Evolutionary conservation across 2,888 invertebrate genomes (phyloP).

Genomic region (Eurois occulta): DNA sequence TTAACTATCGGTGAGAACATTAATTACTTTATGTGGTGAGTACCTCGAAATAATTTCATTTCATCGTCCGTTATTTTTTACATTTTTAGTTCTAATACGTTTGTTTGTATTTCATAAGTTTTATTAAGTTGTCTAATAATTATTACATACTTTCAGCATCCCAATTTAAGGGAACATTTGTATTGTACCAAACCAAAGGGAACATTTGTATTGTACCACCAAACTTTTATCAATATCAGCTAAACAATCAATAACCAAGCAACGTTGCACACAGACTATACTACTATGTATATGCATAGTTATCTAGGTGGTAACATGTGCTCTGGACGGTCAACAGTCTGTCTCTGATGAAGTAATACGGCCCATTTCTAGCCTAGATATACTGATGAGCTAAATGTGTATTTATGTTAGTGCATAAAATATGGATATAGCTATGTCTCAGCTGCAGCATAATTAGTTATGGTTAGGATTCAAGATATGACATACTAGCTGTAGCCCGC

Average conservation of each 20-base stretch:
- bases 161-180: background rate
- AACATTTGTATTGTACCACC: background rate
- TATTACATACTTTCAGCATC: background rate
- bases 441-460: background rate
- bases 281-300: background rate
- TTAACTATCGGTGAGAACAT: too few relatives aligned
- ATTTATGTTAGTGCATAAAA: slow-evolving; percentile 5
- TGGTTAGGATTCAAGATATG: background rate
- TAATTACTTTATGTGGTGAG: too few relatives aligned
- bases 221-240: background rate
- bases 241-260: background rate
- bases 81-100: too few relatives aligned
- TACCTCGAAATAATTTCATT: too few relatives aligned
- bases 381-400: background rate
- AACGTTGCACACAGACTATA: background rate
- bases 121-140: too few relatives aligned
- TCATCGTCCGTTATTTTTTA: too few relatives aligned
- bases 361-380: background rate
- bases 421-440: background rate
- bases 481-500: too few relatives aligned
- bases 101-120: too few relatives aligned
- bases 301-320: background rate
- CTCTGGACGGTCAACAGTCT: background rate
- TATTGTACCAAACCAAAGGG: background rate
- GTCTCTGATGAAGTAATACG: slow-evolving; percentile 15